Percentiles rank a stretch among this genome's conserved stretches.
These are phyloP conservation scores for Sussaba pulchella DNA, from an alignment of 2,888 invertebrate species.

Conservation along the genomic window DNA sequence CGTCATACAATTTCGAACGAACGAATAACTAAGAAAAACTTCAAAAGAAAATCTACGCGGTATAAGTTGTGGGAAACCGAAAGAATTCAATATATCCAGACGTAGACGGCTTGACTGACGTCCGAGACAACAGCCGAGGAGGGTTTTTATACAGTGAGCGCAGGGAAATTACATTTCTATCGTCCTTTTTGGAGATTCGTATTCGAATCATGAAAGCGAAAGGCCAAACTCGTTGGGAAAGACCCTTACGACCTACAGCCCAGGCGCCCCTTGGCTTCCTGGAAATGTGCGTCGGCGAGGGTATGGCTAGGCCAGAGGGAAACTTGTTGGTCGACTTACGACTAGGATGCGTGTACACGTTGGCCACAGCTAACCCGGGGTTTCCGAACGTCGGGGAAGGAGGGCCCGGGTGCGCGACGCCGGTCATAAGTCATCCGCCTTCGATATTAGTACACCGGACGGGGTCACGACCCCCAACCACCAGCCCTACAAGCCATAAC, in stretches of 20 bases:
- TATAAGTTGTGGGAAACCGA: conserved; percentile 47
- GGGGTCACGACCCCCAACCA: conserved; percentile 57
- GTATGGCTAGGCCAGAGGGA: conserved; percentile 24
- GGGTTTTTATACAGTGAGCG: conserved; percentile 52
- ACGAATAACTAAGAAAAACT: conserved; percentile 2
- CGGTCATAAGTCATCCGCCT: conserved; percentile 79
- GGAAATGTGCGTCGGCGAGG: conserved; percentile 35
- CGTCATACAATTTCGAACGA: conserved; percentile 14
- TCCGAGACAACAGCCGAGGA: conserved; percentile 36
- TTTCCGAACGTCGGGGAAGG: conserved; percentile 23
- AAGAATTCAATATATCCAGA: conserved; percentile 77
- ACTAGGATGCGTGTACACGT: conserved; percentile 46
- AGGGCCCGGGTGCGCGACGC: conserved; percentile 51
- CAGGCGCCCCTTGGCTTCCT: conserved; percentile 39
- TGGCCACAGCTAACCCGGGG: conserved; percentile 41
- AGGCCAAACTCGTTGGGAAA: conserved; percentile 56
- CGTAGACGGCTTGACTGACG: conserved; percentile 59
- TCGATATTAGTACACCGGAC: conserved; percentile 79
- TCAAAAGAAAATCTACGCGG: conserved; percentile 28
- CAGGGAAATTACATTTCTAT: conserved; percentile 81
- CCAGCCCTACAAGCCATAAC: conserved; percentile 57
- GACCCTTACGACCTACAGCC: conserved; percentile 58
- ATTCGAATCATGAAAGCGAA: conserved; percentile 77
- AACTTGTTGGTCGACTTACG: conserved; percentile 40
- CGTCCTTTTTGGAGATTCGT: conserved; percentile 77